Evolutionary conservation across 2,797 vertebrate genomes (phyloP).

Genomic region (Heteromormyrus szaboi): DNA sequence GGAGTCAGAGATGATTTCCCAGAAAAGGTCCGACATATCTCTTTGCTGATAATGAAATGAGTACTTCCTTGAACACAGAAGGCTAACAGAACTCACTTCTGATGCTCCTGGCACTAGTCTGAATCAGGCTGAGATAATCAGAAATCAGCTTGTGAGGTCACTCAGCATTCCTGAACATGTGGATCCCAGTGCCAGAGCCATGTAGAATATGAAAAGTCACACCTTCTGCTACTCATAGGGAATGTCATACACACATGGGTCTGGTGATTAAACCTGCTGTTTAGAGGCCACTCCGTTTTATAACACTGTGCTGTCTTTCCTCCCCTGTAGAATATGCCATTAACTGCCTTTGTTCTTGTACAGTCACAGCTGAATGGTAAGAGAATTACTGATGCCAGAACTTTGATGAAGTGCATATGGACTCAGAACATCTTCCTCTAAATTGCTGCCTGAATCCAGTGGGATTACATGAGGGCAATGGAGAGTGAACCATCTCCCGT

Average conservation of each 20-base stretch:
- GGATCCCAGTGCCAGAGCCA: constrained; percentile 15
- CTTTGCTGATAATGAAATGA: not conserved
- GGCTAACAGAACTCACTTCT: not conserved
- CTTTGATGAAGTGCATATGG: constrained; percentile 28
- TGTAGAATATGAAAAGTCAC: constrained; percentile 21
- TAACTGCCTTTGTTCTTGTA: constrained; percentile 34
- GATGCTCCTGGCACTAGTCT: not conserved
- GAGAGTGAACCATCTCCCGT: constrained; percentile 33
- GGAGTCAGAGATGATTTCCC: not conserved
- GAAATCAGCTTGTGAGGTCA: not conserved
- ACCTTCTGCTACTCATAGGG: constrained; percentile 11
- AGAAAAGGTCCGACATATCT: not conserved
- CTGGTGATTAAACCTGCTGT: constrained; percentile 7
- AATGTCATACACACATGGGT: constrained; percentile 20
- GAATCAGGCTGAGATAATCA: not conserved
- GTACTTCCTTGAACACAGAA: not conserved
- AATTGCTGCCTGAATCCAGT: constrained; percentile 39
- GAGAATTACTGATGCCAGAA: not conserved
- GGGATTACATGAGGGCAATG: constrained; percentile 40
- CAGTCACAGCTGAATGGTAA: not conserved
- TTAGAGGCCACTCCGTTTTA: constrained; percentile 17
- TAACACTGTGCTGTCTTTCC: constrained; percentile 39
- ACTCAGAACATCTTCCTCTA: constrained; percentile 12
- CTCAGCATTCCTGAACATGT: not conserved
- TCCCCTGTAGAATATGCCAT: constrained; percentile 23